Evolutionary conservation across 1,140 invertebrate species (phyloP).

Genomic region (Drosophila nebulosa): DNA sequence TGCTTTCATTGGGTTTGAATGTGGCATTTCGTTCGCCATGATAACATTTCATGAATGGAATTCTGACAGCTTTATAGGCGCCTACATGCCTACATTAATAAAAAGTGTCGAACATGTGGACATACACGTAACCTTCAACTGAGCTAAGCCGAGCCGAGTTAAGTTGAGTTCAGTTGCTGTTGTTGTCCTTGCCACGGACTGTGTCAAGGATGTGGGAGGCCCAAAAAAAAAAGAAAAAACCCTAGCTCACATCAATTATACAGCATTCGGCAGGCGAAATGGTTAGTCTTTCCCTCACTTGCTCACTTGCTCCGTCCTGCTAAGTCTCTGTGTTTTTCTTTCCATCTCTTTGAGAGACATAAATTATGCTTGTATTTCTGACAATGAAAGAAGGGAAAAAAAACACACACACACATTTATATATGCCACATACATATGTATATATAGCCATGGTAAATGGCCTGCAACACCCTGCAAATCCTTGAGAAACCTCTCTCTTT

Average conservation of each 20-base stretch:
- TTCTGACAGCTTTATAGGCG: constrained; percentile 67
- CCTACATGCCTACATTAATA: constrained; percentile 72
- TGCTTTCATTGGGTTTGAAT: not conserved
- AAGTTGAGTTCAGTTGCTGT: constrained; percentile 23
- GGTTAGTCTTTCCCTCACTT: constrained; percentile 57
- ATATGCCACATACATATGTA: not conserved
- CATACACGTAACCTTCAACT: constrained; percentile 60
- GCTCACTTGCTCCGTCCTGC: not conserved
- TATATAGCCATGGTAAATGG: constrained; percentile 3
- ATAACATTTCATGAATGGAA: constrained; percentile 69
- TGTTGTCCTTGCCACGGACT: constrained; percentile 39
- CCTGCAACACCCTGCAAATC: not conserved
- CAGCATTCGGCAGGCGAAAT: constrained; percentile 48
- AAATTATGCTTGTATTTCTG: constrained; percentile 58
- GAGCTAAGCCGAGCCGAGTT: constrained; percentile 7
- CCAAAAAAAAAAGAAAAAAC: constrained; percentile 1
- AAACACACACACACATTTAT: no score
- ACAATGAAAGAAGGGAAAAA: constrained; percentile 42
- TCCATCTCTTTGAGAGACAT: constrained; percentile 38
- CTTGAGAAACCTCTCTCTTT: not conserved
- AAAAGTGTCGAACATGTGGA: constrained; percentile 70
- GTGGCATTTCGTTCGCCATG: constrained; percentile 6
- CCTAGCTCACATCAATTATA: constrained; percentile 61
- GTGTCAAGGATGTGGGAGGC: constrained; percentile 57
- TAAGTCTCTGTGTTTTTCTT: constrained; percentile 6